Base-by-base conservation (phyloP, 2,888 invertebrate genomes). In the Argyresthia goedartella region DNA sequence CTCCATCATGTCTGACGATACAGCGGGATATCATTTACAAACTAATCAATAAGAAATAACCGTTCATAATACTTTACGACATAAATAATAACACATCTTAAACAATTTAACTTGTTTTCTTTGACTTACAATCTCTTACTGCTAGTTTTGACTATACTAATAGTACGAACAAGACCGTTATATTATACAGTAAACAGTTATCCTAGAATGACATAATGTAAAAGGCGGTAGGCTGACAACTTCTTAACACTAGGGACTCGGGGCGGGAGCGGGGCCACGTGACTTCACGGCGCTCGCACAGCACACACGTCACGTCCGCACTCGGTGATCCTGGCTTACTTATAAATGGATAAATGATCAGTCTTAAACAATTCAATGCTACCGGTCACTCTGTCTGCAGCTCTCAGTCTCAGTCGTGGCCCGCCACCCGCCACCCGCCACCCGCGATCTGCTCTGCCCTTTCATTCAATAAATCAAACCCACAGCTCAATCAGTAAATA, bases 1-100 rank as follows among this genome's bases (percentile, higher is more conserved):
- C 71, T 70, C 60, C 67, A 71, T 72, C 49, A 6, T 71, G n/a
- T n/a, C n/a, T n/a, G 69, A 73, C 77, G 73, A 73, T 76, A 76
- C 76, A 79, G 77, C 76, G 72, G n/a, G 71, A 79, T 71, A 76
- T 73, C 76, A 77, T 82, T 85, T 85, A 85, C 81, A 76, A 86
- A 85, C 84, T 86, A 86, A 85, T 84, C 81, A 86, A 86, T 86
- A 86, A 85, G 85, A 85, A 85, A 85, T 86, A 86, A 86, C 85
- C 84, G 82, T 81, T 85, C n/a, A 84, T 85, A 86, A 86, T 86
- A 86, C 86, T 86, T 85, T 86, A 85, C 76, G 84, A 86, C 84
- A 86, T 86, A 86, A 86, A 85, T 86, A 86, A 85, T 85, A 86
- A 86, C 86, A 86, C 85, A 82, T 84, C 81, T 82, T 84, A 86